Evolutionary conservation across 1,140 invertebrate genomes (phyloP).

Genomic region (Agrilus planipennis): DNA sequence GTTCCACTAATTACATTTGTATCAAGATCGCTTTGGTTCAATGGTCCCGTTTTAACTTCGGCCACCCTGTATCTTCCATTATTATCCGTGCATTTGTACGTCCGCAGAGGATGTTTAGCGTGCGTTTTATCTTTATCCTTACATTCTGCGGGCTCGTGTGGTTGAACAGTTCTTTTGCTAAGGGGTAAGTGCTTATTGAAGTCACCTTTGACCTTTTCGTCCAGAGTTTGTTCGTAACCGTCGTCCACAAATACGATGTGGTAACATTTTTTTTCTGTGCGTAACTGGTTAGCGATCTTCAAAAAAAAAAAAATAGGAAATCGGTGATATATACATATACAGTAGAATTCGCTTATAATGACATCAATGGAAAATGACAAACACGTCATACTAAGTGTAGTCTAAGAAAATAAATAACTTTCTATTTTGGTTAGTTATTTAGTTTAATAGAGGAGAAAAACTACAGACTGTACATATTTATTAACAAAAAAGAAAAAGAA

Average conservation of each 20-base stretch:
- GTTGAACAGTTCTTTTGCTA: conserved; percentile 45
- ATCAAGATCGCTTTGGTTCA: conserved; percentile 65
- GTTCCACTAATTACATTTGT: conserved; percentile 45
- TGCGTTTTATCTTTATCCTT: conserved; percentile 28
- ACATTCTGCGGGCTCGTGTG: conserved; percentile 33
- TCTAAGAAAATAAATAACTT: too few relatives aligned
- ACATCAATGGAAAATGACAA: too few relatives aligned
- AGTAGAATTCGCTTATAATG: too few relatives aligned
- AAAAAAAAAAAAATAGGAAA: conserved; percentile 18
- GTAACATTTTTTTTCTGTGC: conserved; percentile 32
- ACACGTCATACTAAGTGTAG: too few relatives aligned
- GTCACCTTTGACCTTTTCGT: conserved; percentile 46
- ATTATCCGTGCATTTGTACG: conserved; percentile 62
- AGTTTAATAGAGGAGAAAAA: too few relatives aligned
- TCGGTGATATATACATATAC: too few relatives aligned
- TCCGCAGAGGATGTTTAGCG: conserved; percentile 40
- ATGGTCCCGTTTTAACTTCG: conserved; percentile 75
- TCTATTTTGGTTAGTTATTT: too few relatives aligned
- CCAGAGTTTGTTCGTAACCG: conserved; percentile 67
- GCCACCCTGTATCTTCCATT: conserved; percentile 73
- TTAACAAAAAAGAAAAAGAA: too few relatives aligned
- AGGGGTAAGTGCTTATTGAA: conserved; percentile 61
- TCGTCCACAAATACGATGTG: conserved; percentile 70
- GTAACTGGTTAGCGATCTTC: conserved; percentile 35
- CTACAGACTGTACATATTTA: too few relatives aligned